Evolutionary conservation across 1,140 invertebrate genomes (phyloP), one percentile per base, ranked within the genome.

Genomic region (Pomacea maculata): DNA sequence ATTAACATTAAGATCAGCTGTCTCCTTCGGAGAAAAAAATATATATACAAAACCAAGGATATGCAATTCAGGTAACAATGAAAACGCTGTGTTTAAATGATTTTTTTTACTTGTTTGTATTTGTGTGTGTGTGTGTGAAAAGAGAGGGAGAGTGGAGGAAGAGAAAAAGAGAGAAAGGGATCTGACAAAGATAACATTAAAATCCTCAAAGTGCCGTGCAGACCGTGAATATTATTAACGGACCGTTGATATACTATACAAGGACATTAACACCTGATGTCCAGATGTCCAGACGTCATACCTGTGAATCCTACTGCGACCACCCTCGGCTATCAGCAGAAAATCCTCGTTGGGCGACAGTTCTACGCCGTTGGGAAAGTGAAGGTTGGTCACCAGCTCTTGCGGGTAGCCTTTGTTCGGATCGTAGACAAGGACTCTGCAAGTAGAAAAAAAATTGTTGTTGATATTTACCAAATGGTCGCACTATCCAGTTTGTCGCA

Each of bases 281-380:
- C 25, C 25, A 25, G 25, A 25, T 25, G 25, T 25, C 25, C 25
- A 25, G 25, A 25, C 25, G 52, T 6, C 76, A 25, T 57, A 87
- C 86, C 84, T 86, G 57, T 83, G 80, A n/a, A 87, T 80, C 74
- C 84, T 83, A 21, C 84, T 83, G 57, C 80, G 82, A 7, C 82
- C 83, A 63, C 84, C 86, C 64, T 86, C 86, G 67, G 79, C 81
- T 21, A 87, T 85, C 29, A 87, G 61, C 8, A 87, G 45, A 63
- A 79, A 81, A 64, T 83, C 70, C 73, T 86, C 83, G 79, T 85
- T 80, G 67, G 82, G 82, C 12, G 85, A 84, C 11, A 87, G 75
- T 81, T 86, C 83, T 63, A 87, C 78, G 63, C 86, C 86, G 84
- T 87, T 87, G n/a, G 85, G 82, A 78, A 86, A 86, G 34, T 85